These are phyloP conservation scores for Elanoides forficatus DNA, from an alignment of 2,113 vertebrate species.

Conservation along the genomic window DNA sequence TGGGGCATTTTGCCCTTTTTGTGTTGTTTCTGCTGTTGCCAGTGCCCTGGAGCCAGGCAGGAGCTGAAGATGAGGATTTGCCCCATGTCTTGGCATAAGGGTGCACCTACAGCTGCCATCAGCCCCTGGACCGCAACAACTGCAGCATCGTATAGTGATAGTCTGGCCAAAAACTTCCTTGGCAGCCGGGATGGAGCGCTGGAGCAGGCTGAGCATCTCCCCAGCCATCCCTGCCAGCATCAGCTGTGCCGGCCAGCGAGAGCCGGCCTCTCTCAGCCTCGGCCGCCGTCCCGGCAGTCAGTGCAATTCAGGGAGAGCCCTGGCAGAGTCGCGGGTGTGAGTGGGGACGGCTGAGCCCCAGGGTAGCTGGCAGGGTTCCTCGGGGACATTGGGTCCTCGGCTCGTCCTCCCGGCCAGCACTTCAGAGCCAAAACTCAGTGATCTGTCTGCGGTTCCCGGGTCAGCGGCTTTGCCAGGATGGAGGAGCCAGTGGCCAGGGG, in stretches of 20 bases:
- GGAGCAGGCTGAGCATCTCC: not conserved
- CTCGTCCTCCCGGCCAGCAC: accelerated
- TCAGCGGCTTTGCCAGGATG: not conserved
- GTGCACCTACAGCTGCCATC: not conserved
- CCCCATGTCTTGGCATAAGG: not conserved
- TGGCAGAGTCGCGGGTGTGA: accelerated
- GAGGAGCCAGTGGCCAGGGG: not conserved
- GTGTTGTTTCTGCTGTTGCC: too few relatives aligned
- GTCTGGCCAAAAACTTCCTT: not conserved
- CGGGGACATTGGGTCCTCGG: accelerated
- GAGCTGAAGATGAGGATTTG: not conserved
- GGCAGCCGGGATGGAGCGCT: accelerated
- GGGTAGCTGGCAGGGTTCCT: not conserved
- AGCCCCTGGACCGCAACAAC: not conserved
- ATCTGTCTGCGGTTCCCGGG: not conserved
- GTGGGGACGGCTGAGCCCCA: not conserved
- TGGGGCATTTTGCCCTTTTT: not conserved
- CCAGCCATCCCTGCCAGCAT: not conserved
- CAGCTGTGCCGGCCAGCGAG: not conserved
- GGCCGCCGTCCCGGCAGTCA: accelerated
- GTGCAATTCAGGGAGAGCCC: not conserved
- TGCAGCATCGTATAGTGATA: accelerated
- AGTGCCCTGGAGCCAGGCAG: not conserved
- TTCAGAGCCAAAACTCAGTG: not conserved
- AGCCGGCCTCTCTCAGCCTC: not conserved